Conservation (phyloP, 2,888 invertebrate species). For the Drosophila neutralis region DNA sequence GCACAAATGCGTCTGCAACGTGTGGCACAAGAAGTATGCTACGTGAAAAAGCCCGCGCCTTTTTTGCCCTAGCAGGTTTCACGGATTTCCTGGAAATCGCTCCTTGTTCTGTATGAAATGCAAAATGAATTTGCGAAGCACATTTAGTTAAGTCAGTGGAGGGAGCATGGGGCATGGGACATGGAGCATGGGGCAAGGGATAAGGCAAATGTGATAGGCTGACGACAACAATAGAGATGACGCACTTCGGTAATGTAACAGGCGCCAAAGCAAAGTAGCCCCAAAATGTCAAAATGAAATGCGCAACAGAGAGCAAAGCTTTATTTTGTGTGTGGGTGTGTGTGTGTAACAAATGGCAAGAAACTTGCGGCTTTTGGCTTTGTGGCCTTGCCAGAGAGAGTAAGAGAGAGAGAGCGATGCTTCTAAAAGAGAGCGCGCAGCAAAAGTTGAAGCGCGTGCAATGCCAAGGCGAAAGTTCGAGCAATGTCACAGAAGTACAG, state of each 20-base stretch:
- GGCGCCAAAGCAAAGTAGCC: conserved; percentile 27
- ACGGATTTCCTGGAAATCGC: conserved; percentile 54
- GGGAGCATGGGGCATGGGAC: too few relatives aligned
- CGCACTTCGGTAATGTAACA: conserved; percentile 59
- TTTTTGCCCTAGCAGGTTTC: conserved; percentile 11
- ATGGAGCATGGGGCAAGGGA: not conserved
- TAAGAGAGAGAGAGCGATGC: conserved; percentile 18
- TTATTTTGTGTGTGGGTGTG: not conserved
- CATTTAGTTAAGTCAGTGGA: not conserved
- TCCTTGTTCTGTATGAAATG: conserved; percentile 54
- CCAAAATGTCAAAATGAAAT: conserved; percentile 34
- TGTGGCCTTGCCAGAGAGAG: conserved; percentile 53
- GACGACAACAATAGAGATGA: conserved; percentile 64
- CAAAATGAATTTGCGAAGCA: conserved; percentile 65
- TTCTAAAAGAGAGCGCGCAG: conserved; percentile 23
- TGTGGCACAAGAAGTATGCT: conserved; percentile 16
- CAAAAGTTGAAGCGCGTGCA: conserved; percentile 74
- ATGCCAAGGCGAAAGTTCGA: conserved; percentile 76
- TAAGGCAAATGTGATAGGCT: not conserved
- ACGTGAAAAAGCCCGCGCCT: conserved; percentile 27
- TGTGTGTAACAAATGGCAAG: conserved; percentile 18
- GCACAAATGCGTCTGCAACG: conserved; percentile 21
- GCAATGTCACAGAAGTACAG: conserved; percentile 75
- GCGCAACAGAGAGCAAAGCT: conserved; percentile 57
- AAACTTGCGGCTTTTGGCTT: conserved; percentile 31